Evolutionary conservation across 2,797 vertebrate species (phyloP).

Genomic region (Gephyroberyx darwinii): DNA sequence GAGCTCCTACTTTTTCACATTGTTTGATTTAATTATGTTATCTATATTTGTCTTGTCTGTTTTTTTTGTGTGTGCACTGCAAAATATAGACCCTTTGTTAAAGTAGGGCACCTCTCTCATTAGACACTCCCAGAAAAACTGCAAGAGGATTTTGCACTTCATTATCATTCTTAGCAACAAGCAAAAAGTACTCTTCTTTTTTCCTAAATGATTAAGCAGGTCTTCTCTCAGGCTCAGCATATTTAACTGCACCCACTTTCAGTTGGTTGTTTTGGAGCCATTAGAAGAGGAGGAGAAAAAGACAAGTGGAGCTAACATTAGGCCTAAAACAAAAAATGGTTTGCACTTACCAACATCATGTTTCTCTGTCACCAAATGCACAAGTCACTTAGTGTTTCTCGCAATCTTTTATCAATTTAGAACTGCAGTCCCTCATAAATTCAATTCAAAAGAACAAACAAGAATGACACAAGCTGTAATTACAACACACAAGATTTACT

Average conservation of each 20-base stretch:
- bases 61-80: conserved; percentile 46
- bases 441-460: conserved; percentile 49
- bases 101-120: conserved; percentile 79
- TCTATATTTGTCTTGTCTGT: conserved; percentile 77
- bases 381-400: background rate
- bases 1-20: conserved; percentile 55
- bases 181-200: conserved; percentile 50
- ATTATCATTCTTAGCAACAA: conserved; percentile 73
- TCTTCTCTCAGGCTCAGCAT: conserved; percentile 53
- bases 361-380: conserved; percentile 1
- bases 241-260: conserved; percentile 61
- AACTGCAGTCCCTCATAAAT: conserved; percentile 16
- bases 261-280: conserved; percentile 63
- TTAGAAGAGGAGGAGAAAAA: conserved; percentile 56
- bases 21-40: conserved; percentile 78
- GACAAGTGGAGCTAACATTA: conserved; percentile 47
- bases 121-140: conserved; percentile 62
- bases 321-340: conserved; percentile 32
- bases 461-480: conserved; percentile 37
- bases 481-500: conserved; percentile 44
- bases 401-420: conserved; percentile 6
- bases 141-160: conserved; percentile 66
- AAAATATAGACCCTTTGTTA: conserved; percentile 71
- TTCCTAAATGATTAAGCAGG: conserved; percentile 67
- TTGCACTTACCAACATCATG: conserved; percentile 17